phyloP scores from a whole-genome alignment of 1,140 invertebrate genomes.

The Monomorium pharaonis region DNA sequence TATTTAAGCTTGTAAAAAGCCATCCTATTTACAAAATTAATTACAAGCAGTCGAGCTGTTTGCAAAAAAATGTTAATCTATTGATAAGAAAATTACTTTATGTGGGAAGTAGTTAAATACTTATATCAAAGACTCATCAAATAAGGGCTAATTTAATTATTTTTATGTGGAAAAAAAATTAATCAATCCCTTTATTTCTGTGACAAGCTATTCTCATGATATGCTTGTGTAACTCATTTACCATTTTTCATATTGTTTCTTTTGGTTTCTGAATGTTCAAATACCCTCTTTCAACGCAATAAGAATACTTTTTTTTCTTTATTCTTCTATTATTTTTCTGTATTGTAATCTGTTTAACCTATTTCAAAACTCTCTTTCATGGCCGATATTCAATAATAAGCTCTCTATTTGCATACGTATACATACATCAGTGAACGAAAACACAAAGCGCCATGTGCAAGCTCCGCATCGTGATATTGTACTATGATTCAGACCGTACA shows the following conservation, averaged over 20 bases:
- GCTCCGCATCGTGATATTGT: conserved; percentile 36
- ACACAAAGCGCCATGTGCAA: conserved; percentile 48
- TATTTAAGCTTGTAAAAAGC: background rate
- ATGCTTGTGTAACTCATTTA: background rate
- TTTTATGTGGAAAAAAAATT: background rate
- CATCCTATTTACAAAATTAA: conserved; percentile 13
- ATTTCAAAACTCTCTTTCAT: conserved; percentile 34
- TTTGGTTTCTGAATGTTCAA: background rate
- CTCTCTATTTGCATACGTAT: conserved; percentile 48
- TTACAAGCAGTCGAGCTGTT: background rate
- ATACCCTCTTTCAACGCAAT: background rate
- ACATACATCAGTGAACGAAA: conserved; percentile 53
- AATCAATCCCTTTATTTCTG: background rate
- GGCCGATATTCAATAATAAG: conserved; percentile 42
- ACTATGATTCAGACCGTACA: conserved; percentile 43
- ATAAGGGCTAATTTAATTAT: background rate
- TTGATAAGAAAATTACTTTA: background rate
- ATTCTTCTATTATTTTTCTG: background rate
- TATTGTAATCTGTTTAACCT: conserved; percentile 26
- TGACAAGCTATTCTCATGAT: background rate
- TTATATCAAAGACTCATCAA: background rate
- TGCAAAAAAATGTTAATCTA: background rate
- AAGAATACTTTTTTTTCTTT: background rate
- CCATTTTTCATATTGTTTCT: background rate
- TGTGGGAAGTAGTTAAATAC: background rate